Evolutionary conservation across 1,140 invertebrate species (phyloP).

Genomic region (Brachionus manjavacas): DNA sequence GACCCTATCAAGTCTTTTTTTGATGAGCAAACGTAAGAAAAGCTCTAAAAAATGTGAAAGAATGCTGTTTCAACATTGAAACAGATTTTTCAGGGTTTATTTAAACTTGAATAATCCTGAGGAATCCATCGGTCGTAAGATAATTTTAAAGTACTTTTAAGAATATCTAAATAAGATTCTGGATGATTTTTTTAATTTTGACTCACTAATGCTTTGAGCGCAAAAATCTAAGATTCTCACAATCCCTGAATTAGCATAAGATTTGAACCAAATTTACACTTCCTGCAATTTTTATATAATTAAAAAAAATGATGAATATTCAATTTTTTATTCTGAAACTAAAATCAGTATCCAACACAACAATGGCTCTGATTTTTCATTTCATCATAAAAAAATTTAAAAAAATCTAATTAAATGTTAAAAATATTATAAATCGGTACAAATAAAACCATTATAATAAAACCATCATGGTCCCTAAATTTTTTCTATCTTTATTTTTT

Average conservation of each 20-base stretch:
- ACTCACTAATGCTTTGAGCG: background rate
- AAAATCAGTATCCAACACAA: no score
- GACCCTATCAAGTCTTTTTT: background rate
- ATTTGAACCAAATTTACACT: background rate
- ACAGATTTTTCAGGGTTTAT: background rate
- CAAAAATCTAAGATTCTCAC: background rate
- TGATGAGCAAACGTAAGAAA: background rate
- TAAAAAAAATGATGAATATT: no score
- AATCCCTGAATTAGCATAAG: background rate
- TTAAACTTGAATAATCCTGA: no score
- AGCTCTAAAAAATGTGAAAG: background rate
- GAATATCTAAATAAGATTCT: background rate
- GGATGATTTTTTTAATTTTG: background rate
- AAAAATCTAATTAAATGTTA: no score
- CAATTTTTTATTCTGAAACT: no score
- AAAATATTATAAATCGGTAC: no score
- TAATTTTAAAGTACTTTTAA: background rate
- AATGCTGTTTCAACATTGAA: background rate
- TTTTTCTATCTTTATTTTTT: no score
- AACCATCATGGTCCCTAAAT: no score
- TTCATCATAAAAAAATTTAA: no score
- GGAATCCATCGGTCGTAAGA: background rate
- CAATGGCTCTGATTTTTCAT: no score
- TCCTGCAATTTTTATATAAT: no score
- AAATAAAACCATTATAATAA: no score